Evolutionary conservation across 2,888 invertebrate genomes (phyloP), one percentile per base, ranked within the genome.

Genomic region (Lydus trimaculatus): DNA sequence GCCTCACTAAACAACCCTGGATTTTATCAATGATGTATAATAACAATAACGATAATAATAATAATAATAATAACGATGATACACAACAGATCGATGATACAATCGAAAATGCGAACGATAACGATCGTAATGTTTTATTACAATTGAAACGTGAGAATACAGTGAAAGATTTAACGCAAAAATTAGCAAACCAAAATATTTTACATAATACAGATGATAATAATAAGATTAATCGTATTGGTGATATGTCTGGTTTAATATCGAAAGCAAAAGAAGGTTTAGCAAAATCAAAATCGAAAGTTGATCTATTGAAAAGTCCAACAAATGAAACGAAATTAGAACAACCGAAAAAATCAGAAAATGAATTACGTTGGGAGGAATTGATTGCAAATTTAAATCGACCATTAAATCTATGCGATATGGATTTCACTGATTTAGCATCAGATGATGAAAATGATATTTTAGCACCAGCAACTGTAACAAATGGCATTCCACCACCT

Each of bases 291-390:
- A 94, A 94, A 83, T 94, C 93, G 72, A 94, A 94, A 86, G 92
- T 87, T 86, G 94, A 92, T 86, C 90, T 91, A 67, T 84, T 92
- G 78, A 90, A 93, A 86, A 91, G 91, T 82, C 89, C 94, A 69
- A 89, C 92, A 0, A 87, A 88, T 74, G 94, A 91, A 81, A 91
- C 89, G 76, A 80, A 86, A 64, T 74, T 78, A 33, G 94, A 94
- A 82, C 56, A 94, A 82, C 56, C 90, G 36, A 95, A 95, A 84
- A 94, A 96, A 82, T 94, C 96, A 0, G 97, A 97, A 85, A 96
- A 95, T 80, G 98, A 98, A 80, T 85, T 98, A 2, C 95, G 97
- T 80, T 99, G 99, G 98, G 98, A 98, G 81, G 95, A 96, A 81
- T 85, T 98, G 71, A 91, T 93, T 63, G 91, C 92, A 48, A 91